Conservation (phyloP, 2,888 invertebrate genomes). For the Acanthosepion esculentum region DNA sequence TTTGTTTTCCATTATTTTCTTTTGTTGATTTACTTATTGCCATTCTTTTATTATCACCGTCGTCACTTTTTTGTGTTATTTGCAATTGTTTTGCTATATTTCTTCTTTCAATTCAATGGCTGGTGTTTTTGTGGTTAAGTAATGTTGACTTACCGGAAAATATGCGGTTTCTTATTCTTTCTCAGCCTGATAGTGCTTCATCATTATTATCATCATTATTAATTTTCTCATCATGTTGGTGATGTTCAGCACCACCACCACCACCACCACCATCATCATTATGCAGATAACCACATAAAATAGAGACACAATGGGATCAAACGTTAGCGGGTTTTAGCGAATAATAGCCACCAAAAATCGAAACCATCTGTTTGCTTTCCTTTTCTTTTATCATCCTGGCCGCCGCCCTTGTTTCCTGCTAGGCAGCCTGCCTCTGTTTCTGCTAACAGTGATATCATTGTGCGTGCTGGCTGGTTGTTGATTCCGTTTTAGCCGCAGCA, state of each 20-base stretch:
- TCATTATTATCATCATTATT: background rate
- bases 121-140: no score
- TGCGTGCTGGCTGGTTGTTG: background rate
- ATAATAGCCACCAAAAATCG: background rate
- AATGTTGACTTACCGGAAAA: no score
- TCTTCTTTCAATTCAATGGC: no score
- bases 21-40: no score
- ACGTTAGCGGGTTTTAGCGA: background rate
- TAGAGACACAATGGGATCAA: background rate
- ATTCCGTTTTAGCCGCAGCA: background rate
- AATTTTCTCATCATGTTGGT: background rate
- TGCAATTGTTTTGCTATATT: no score
- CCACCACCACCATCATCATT: background rate
- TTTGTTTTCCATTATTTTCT: no score
- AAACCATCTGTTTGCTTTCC: conserved; percentile 1
- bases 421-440: background rate
- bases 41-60: no score
- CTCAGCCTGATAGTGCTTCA: no score
- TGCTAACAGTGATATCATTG: background rate
- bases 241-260: background rate
- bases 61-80: no score
- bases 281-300: conserved; percentile 33
- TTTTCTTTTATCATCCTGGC: background rate
- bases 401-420: background rate
- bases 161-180: no score